A percentile compares a stretch with the other conserved stretches of the same genome.
phyloP scores from a whole-genome alignment of 1,140 invertebrate genomes.

The Frieseomelitta varia region DNA sequence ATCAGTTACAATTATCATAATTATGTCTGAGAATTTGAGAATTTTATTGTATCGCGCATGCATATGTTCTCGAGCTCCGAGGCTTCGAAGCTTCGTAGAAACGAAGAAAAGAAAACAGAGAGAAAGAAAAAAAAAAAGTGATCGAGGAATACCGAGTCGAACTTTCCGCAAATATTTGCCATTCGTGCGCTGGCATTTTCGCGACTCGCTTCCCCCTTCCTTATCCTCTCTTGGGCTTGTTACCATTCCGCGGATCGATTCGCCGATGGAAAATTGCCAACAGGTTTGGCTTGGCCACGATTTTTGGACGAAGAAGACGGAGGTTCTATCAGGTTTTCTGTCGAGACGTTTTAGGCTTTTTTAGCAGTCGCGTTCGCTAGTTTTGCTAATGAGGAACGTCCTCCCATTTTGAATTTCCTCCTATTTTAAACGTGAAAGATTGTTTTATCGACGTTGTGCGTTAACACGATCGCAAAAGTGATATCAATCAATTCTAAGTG shows the following conservation, averaged over 20 bases:
- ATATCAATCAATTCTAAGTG: too few relatives aligned
- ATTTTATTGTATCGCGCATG: background rate
- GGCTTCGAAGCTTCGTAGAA: background rate
- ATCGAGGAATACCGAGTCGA: background rate
- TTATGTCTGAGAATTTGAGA: background rate
- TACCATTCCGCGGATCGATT: constrained; percentile 20
- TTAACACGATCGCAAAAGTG: too few relatives aligned
- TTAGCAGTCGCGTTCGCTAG: background rate
- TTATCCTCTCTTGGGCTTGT: background rate
- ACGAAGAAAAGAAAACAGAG: background rate
- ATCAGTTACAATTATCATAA: too few relatives aligned
- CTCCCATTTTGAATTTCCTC: background rate
- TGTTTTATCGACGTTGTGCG: too few relatives aligned
- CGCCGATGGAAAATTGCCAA: constrained; percentile 20
- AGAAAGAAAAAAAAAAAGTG: background rate
- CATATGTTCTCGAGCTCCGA: background rate
- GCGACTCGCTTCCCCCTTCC: background rate
- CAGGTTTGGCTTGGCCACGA: constrained; percentile 15
- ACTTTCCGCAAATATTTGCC: constrained; percentile 32
- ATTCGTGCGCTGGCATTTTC: constrained; percentile 9
- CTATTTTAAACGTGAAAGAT: too few relatives aligned
- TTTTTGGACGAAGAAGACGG: background rate
- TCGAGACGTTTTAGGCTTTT: background rate
- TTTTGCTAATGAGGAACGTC: background rate
- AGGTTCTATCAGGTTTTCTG: background rate